Evolutionary conservation across 2,888 invertebrate species (phyloP).

Genomic region (Nomada goodeniana): DNA sequence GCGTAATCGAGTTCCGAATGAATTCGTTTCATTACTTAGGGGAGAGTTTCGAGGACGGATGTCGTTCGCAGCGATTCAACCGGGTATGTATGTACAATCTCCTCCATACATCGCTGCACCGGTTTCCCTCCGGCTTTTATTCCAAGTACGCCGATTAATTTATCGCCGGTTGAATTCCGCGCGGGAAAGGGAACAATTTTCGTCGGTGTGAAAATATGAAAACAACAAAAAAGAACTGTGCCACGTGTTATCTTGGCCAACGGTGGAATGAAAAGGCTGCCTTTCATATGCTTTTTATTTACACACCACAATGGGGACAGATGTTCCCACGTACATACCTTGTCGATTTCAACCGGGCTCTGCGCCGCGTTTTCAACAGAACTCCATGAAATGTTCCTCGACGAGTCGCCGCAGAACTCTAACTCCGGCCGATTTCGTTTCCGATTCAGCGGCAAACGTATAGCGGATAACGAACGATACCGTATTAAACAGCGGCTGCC

Average conservation of each 20-base stretch:
- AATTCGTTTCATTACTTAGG: conserved; percentile 13
- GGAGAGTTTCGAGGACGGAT: background rate
- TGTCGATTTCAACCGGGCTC: background rate
- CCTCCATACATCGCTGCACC: background rate
- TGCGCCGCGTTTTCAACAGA: conserved; percentile 1
- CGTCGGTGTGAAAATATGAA: too few relatives aligned
- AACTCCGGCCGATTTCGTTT: background rate
- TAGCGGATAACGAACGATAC: conserved; percentile 18
- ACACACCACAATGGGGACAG: background rate
- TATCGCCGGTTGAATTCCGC: conserved; percentile 17
- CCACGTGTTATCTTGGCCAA: conserved; percentile 17
- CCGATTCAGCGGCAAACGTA: background rate
- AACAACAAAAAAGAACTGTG: background rate
- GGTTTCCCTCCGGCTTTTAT: background rate
- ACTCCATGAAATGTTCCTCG: background rate
- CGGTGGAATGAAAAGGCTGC: conserved; percentile 16
- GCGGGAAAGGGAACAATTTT: conserved; percentile 17
- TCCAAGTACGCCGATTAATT: conserved; percentile 28
- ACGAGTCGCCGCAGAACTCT: background rate
- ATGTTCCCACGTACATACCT: background rate
- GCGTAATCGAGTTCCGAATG: conserved; percentile 7
- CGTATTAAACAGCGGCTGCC: conserved; percentile 8
- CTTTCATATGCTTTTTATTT: conserved; percentile 19
- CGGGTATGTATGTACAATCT: background rate
- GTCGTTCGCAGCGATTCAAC: background rate